Evolutionary conservation across 2,888 invertebrate species (phyloP).

Genomic region (Hypomecis atomaria): DNA sequence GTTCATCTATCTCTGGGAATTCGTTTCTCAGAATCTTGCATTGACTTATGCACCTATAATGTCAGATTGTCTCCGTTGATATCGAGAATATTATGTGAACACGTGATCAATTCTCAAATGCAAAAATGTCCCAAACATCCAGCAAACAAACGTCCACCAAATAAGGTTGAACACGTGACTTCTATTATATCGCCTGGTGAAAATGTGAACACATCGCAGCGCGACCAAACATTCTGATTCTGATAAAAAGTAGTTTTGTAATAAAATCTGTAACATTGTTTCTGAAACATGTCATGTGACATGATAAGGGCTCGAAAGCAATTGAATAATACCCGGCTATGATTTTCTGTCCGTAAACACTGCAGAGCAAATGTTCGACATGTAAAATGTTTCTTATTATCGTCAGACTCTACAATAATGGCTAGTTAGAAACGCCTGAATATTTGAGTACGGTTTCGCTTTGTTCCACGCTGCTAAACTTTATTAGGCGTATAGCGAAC

Average conservation of each 20-base stretch:
- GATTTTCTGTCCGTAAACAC: not conserved
- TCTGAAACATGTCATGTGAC: conserved; percentile 22
- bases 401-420: not conserved
- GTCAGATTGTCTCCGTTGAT: not conserved
- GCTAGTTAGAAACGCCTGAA: conserved; percentile 16
- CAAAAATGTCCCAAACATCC: not conserved
- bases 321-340: not conserved
- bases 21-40: not conserved
- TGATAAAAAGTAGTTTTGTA: not conserved
- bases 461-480: conserved; percentile 12
- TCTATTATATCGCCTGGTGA: conserved; percentile 8
- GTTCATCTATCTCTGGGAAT: not conserved
- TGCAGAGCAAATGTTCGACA: not conserved
- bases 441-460: conserved; percentile 14
- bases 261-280: conserved; percentile 1
- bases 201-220: not conserved
- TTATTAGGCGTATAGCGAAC: conserved; percentile 14
- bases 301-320: conserved; percentile 16
- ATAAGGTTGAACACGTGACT: conserved; percentile 1
- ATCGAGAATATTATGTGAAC: not conserved
- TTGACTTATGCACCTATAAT: not conserved
- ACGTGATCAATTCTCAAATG: not conserved
- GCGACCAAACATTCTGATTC: not conserved
- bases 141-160: not conserved
- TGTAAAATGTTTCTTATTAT: not conserved